phyloP scores from a whole-genome alignment of 2,888 invertebrate species.

The Timema podura region DNA sequence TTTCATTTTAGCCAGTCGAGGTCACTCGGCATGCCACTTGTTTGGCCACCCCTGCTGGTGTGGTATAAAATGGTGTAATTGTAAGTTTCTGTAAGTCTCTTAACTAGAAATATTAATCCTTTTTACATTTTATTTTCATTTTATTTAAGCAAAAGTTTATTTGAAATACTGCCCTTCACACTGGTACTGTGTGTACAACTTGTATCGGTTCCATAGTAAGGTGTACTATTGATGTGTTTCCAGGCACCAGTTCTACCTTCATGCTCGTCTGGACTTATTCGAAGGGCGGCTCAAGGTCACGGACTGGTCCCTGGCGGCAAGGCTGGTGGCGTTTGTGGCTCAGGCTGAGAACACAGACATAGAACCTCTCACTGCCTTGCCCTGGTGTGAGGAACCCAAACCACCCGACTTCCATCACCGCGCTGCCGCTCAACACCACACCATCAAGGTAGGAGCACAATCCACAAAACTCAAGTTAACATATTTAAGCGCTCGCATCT shows the following conservation, averaged over 20 bases:
- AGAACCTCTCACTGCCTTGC: slow-evolving; percentile 48
- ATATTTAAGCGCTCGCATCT: too few species aligned
- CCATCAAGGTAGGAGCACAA: slow-evolving; percentile 51
- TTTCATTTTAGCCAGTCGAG: too few species aligned
- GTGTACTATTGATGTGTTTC: slow-evolving; percentile 28
- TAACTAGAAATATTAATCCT: too few species aligned
- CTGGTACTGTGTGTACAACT: too few species aligned
- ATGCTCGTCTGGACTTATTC: slow-evolving; percentile 71
- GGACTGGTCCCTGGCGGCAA: slow-evolving; percentile 64
- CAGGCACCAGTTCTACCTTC: slow-evolving; percentile 78
- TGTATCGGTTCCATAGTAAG: too few species aligned
- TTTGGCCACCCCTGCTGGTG: too few species aligned
- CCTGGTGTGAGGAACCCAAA: slow-evolving; percentile 53
- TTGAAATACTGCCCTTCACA: too few species aligned
- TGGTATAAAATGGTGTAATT: too few species aligned
- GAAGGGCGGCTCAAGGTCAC: slow-evolving; percentile 69
- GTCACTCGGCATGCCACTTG: too few species aligned
- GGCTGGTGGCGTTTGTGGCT: slow-evolving; percentile 71
- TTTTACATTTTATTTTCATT: too few species aligned
- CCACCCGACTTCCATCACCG: slow-evolving; percentile 60
- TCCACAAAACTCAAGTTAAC: slow-evolving; percentile 54
- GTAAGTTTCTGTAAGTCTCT: too few species aligned
- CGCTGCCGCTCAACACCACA: slow-evolving; percentile 61
- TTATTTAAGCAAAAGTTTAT: too few species aligned
- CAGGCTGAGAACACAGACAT: slow-evolving; percentile 71